Percentiles rank a stretch among this genome's conserved stretches.
Conservation (phyloP, 2,113 vertebrate genomes). For the Microtus oregoni region DNA sequence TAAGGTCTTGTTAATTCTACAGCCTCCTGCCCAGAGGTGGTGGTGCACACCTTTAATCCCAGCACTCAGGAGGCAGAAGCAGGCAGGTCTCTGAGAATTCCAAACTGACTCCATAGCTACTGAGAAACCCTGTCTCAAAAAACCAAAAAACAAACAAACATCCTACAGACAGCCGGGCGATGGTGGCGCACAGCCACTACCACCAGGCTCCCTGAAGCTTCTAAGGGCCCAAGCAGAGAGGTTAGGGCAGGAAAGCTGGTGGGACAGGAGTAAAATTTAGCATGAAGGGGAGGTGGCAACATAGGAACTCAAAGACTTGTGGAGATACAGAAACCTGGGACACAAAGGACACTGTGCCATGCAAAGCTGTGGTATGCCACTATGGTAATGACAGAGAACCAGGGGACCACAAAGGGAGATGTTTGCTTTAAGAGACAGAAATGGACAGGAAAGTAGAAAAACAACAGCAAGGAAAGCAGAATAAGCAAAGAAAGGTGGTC, state of each 20-base stretch:
- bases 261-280: background rate
- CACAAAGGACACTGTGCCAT: background rate
- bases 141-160: too few species aligned
- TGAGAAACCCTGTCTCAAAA: too few species aligned
- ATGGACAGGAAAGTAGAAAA: constrained; percentile 27
- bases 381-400: too few species aligned
- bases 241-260: background rate
- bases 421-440: background rate
- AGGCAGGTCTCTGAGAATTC: too few species aligned
- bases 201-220: background rate
- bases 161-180: too few species aligned
- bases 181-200: too few species aligned
- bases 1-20: constrained; percentile 1
- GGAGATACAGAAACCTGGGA: background rate
- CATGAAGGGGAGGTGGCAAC: background rate
- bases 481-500: constrained; percentile 49
- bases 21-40: background rate
- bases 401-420: background rate
- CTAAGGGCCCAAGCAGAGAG: background rate
- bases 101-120: too few species aligned
- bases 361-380: background rate
- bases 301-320: background rate
- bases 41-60: too few species aligned
- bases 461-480: constrained; percentile 23
- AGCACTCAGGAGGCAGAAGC: too few species aligned